A percentile compares a stretch with the other conserved stretches of the same genome.
These are phyloP conservation scores for Temnothorax curvispinosus DNA, from an alignment of 1,140 invertebrate species.

Conservation along the genomic window DNA sequence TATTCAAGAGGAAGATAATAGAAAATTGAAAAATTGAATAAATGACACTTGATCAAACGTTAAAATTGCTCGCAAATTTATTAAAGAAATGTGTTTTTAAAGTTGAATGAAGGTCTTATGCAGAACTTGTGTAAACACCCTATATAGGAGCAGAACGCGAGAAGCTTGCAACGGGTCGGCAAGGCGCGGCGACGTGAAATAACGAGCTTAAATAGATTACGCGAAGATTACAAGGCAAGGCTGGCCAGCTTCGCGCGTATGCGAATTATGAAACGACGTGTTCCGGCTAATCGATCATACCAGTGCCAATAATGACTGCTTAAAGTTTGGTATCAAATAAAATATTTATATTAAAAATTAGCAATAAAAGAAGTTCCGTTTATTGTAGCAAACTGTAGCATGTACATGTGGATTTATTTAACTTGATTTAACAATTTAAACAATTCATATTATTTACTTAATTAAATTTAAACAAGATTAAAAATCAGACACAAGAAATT, in stretches of 20 bases:
- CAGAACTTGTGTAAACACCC: slow-evolving; percentile 12
- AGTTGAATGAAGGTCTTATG: not conserved
- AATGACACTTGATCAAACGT: not conserved
- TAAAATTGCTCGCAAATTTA: not conserved
- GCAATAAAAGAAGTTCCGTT: not conserved
- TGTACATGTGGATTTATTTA: not conserved
- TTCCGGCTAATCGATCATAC: slow-evolving; percentile 61
- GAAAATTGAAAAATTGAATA: not conserved
- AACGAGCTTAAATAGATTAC: slow-evolving; percentile 63
- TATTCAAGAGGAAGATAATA: not conserved
- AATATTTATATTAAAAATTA: not conserved
- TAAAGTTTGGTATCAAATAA: slow-evolving; percentile 14
- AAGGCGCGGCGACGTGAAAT: slow-evolving; percentile 49
- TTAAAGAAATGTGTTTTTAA: not conserved
- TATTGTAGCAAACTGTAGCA: not conserved
- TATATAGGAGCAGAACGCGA: not conserved
- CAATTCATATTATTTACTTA: not conserved
- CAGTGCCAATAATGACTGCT: slow-evolving; percentile 23
- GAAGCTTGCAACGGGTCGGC: slow-evolving; percentile 28
- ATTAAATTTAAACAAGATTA: not conserved
- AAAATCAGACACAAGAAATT: not conserved
- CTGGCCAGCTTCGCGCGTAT: slow-evolving; percentile 30
- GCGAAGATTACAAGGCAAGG: slow-evolving; percentile 57
- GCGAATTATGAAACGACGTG: slow-evolving; percentile 56
- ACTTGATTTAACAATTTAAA: not conserved